These are phyloP conservation scores for Anastrepha obliqua DNA, from an alignment of 1,140 invertebrate genomes.

Conservation along the genomic window DNA sequence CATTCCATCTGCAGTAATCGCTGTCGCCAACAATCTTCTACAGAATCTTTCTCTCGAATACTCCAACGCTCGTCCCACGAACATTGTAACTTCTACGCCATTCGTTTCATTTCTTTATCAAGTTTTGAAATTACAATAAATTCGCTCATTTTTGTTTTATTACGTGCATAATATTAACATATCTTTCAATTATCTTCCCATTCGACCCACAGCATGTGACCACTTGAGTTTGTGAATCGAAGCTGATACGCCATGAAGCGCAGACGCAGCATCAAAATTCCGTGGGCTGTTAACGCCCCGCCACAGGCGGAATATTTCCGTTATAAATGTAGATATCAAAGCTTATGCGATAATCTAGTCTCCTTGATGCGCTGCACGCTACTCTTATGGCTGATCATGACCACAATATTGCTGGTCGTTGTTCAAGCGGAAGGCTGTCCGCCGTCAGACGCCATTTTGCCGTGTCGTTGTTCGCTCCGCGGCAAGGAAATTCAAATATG, in stretches of 20 bases:
- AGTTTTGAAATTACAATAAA: too few relatives aligned
- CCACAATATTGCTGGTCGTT: not conserved
- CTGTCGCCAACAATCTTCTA: too few relatives aligned
- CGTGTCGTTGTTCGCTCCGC: slow-evolving; percentile 75
- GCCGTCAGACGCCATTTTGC: slow-evolving; percentile 75
- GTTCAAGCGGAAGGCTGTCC: slow-evolving; percentile 72
- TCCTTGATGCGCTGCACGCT: not conserved
- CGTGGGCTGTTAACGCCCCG: slow-evolving; percentile 55
- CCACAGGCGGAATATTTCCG: slow-evolving; percentile 50
- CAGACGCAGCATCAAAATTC: slow-evolving; percentile 45
- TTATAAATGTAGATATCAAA: slow-evolving; percentile 6
- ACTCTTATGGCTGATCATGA: slow-evolving; percentile 13
- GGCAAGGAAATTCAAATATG: slow-evolving; percentile 76
- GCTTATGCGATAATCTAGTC: not conserved
- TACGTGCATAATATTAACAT: too few relatives aligned
- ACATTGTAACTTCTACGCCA: too few relatives aligned
- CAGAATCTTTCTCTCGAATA: too few relatives aligned
- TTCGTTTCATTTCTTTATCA: too few relatives aligned
- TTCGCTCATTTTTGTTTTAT: too few relatives aligned
- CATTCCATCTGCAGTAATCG: too few relatives aligned
- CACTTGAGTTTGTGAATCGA: not conserved
- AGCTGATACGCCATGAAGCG: slow-evolving; percentile 31
- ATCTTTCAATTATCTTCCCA: not conserved
- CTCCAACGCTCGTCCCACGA: too few relatives aligned
- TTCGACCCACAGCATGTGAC: slow-evolving; percentile 10